phyloP scores from a whole-genome alignment of 2,113 vertebrate species.

The Arvicanthis niloticus region DNA sequence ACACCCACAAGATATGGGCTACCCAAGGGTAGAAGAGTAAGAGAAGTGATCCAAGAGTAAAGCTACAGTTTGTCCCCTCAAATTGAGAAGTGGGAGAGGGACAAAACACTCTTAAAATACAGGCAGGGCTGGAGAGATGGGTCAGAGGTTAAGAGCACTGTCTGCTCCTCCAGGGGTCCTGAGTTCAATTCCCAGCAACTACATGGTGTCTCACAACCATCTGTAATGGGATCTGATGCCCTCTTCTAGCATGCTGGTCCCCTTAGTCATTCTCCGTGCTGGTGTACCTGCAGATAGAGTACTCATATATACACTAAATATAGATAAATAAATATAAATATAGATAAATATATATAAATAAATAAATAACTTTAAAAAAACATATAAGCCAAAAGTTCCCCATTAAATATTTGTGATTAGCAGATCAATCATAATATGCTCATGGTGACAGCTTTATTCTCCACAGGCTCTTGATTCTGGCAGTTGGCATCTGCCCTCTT shows the following conservation, averaged over 20 bases:
- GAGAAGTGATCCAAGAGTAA: not conserved
- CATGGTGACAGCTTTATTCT: constrained; percentile 14
- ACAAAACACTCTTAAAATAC: not conserved
- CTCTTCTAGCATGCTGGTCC: too few relatives aligned
- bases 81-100: not conserved
- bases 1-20: not conserved
- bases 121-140: not conserved
- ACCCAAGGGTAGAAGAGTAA: not conserved
- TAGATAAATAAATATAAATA: too few relatives aligned
- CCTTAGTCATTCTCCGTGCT: too few relatives aligned
- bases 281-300: too few relatives aligned
- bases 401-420: not conserved
- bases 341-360: too few relatives aligned
- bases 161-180: too few relatives aligned
- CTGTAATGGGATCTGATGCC: too few relatives aligned
- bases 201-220: too few relatives aligned
- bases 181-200: too few relatives aligned
- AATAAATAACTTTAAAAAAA: too few relatives aligned
- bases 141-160: too few relatives aligned
- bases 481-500: constrained; percentile 84
- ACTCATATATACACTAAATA: too few relatives aligned
- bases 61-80: not conserved
- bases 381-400: not conserved
- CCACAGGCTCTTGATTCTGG: constrained; percentile 89
- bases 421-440: not conserved